phyloP scores from a whole-genome alignment of 2,797 vertebrate genomes.

The Chelonia mydas region DNA sequence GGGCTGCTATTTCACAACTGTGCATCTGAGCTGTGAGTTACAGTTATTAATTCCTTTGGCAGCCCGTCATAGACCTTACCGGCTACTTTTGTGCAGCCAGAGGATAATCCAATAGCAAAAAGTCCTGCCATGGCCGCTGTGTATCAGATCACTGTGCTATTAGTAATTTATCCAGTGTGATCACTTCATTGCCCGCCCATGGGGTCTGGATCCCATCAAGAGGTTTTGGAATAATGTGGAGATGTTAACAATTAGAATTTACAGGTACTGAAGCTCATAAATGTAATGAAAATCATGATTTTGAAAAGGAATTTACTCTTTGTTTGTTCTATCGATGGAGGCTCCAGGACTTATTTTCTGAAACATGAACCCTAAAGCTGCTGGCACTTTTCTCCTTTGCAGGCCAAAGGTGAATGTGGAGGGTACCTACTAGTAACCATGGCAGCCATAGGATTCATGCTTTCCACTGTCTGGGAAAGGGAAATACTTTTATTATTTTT shows the following conservation, averaged over 20 bases:
- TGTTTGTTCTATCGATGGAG: conserved; percentile 41
- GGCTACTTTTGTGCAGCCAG: conserved; percentile 58
- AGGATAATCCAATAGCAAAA: conserved; percentile 48
- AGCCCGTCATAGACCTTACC: conserved; percentile 64
- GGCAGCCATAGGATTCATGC: not conserved
- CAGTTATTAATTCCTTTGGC: conserved; percentile 60
- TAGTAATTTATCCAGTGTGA: conserved; percentile 67
- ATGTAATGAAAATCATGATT: conserved; percentile 65
- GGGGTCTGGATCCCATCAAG: conserved; percentile 52
- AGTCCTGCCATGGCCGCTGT: not conserved
- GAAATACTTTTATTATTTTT: not conserved
- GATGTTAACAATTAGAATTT: conserved; percentile 75
- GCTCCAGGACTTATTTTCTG: conserved; percentile 40
- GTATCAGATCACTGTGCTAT: conserved; percentile 45
- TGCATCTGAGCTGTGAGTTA: conserved; percentile 42
- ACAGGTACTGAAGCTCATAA: conserved; percentile 67
- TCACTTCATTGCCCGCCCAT: conserved; percentile 48
- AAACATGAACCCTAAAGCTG: conserved; percentile 51
- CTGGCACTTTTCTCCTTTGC: conserved; percentile 15
- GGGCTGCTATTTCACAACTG: conserved; percentile 15
- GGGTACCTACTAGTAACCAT: not conserved
- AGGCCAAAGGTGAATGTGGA: not conserved
- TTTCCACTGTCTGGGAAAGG: not conserved
- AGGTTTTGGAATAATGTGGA: conserved; percentile 62
- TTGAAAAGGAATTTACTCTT: conserved; percentile 44